These are phyloP conservation scores for Synanthedon myopaeformis DNA, from an alignment of 2,888 invertebrate genomes.

Conservation along the genomic window DNA sequence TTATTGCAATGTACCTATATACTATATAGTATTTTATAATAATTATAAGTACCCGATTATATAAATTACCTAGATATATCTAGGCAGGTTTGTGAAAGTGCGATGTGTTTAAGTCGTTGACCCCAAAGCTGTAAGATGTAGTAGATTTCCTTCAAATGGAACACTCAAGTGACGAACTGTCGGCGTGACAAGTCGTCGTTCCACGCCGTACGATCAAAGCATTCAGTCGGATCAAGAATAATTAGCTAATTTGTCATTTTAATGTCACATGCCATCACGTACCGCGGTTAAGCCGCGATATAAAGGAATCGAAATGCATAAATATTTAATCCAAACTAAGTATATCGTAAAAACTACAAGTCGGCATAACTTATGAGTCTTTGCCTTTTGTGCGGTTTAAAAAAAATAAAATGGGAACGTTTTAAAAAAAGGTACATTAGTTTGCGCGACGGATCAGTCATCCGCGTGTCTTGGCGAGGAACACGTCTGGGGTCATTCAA, in stretches of 20 bases:
- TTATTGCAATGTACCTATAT: too few relatives aligned
- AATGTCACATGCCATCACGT: conserved; percentile 70
- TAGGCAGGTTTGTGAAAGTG: neutral
- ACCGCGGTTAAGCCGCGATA: conserved; percentile 25
- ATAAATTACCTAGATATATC: too few relatives aligned
- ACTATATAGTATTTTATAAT: too few relatives aligned
- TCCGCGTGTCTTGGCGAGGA: conserved; percentile 45
- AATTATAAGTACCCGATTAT: too few relatives aligned
- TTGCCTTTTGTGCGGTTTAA: conserved; percentile 57
- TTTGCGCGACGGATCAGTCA: conserved; percentile 63
- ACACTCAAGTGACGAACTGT: conserved; percentile 25
- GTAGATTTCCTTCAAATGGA: conserved; percentile 17
- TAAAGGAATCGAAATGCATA: conserved; percentile 48
- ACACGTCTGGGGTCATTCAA: conserved; percentile 50
- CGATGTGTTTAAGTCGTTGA: conserved; percentile 25
- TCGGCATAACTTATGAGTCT: conserved; percentile 61
- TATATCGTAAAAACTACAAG: conserved; percentile 65
- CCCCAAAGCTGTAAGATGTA: conserved; percentile 21
- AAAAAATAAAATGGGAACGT: conserved; percentile 40
- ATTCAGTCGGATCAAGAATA: conserved; percentile 64
- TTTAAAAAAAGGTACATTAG: conserved; percentile 59
- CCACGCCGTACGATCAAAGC: conserved; percentile 42
- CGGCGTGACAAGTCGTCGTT: conserved; percentile 46
- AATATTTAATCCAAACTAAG: conserved; percentile 60
- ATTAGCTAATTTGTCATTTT: conserved; percentile 70